A percentile compares a stretch with the other conserved stretches of the same genome.
These are phyloP conservation scores for Adineta ricciae DNA, from an alignment of 2,888 invertebrate genomes.

Conservation along the genomic window DNA sequence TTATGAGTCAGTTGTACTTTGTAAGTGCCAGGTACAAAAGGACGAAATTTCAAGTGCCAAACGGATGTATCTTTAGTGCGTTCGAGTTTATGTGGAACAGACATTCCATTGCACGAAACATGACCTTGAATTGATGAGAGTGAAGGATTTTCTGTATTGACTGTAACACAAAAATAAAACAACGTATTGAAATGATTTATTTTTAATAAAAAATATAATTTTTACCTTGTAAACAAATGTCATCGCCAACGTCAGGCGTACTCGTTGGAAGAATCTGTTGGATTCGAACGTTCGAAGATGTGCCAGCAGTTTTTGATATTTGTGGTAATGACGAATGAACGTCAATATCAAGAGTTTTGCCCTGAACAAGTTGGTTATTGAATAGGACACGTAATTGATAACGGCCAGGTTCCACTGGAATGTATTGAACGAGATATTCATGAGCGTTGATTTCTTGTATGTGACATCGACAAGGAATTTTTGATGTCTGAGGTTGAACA, in stretches of 20 bases:
- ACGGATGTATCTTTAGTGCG: not conserved
- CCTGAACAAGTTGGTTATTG: conserved; percentile 88
- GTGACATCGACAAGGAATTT: conserved; percentile 60
- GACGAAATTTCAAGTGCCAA: not conserved
- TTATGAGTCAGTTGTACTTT: not conserved
- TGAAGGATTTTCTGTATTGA: not conserved
- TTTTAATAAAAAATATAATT: not conserved
- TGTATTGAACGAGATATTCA: conserved; percentile 89
- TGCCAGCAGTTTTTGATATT: not conserved
- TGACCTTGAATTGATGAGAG: not conserved
- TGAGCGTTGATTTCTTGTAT: conserved; percentile 37
- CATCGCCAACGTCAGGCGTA: not conserved
- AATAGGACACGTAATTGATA: conserved; percentile 89
- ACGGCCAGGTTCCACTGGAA: conserved; percentile 75
- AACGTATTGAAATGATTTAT: not conserved
- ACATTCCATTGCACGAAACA: not conserved
- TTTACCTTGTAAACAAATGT: not conserved
- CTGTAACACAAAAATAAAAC: not conserved
- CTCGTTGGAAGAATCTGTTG: not conserved
- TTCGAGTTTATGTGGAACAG: not conserved
- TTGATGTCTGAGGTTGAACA: conserved; percentile 90
- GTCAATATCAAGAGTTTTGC: conserved; percentile 42
- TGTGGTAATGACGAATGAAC: not conserved
- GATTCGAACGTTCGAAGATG: not conserved
- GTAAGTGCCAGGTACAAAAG: not conserved